Base-by-base conservation (phyloP, 2,113 vertebrate genomes). In the Notechis scutatus region DNA sequence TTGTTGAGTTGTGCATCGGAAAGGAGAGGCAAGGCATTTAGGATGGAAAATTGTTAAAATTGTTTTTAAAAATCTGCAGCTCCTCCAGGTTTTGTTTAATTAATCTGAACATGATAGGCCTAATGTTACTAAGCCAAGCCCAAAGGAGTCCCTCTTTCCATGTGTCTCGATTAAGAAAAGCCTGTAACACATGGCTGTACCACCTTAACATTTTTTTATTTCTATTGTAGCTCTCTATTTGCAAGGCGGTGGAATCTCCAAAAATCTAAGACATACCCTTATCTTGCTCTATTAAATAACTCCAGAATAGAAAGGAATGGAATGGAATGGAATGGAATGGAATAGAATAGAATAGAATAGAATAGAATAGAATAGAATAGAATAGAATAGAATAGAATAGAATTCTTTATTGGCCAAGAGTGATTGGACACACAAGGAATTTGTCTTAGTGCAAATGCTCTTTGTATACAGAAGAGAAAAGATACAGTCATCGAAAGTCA, bases 61-160 rank as follows among this genome's bases (percentile, higher is more conserved):
- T 6, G 94, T 26, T 61, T 61, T 61, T 9, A 0, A 94, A 93
- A 59, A 24, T 90, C 93, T 97, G 96, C 95, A 96, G 95, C 94
- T 91, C 91, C 89, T 95, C 96, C 96, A 96, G 95, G 86, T 94
- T 95, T 69, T 94, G 69, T 97, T 96, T 96, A 97, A 97, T 97
- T 96, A 97, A 97, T 96, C 95, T 90, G 95, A 96, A 93, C 89
- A 89, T 94, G 89, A 89, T 94, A 95, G 96, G 95, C 95, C 90
- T 96, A 96, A 96, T 55, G 93, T 97, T 97, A 96, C 95, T 0
- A 1, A 96, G 96, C 95, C 95, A 95, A 96, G 95, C 59, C 0
- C 87, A 95, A 96, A 47, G 18, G 88, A 59, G 57, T 24, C 12
- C 3, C 5, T 29, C n/a, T 5, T 34, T 57, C 85, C 56, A 34